Base-by-base conservation (phyloP, 2,888 invertebrate genomes). In the Lobophora halterata region DNA sequence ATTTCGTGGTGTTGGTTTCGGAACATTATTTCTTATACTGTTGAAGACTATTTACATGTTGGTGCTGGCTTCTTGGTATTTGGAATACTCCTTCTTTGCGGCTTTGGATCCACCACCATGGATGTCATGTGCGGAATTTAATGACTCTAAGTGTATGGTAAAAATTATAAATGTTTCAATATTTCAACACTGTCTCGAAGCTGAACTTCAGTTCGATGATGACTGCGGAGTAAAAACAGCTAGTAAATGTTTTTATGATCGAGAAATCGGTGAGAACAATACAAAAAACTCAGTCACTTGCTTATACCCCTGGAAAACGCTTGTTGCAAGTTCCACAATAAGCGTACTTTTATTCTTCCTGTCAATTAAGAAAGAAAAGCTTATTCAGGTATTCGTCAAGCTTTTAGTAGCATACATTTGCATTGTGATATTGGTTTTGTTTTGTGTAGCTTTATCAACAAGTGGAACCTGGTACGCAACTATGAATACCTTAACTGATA, bases 181-280 rank as follows among this genome's bases (percentile, higher is more conserved):
- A 42, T 85, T 79, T 47, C 83, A 86, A 65, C 77, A 79, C 43
- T 86, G 85, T 35, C 34, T 86, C 25, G 81, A 83, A 63, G 69
- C 79, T 14, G 74, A 77, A 57, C 39, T 47, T 5, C 44, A 81
- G 35, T 80, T 74, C 35, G 53, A 63, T n/a, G 66, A 67, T n/a
- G 79, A 81, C 37, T 82, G 83, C 13, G 79, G 78, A 2, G 73
- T 79, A 61, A 73, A 73, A 55, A 85, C 82, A 2, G 80, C 83
- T 2, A 81, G 80, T 43, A 60, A 61, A 31, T 75, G 63, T 32
- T 82, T 85, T 44, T 87, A 75, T 44, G 73, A 77, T 33, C 65
- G 63, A 16, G 76, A 76, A 65, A 81, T 86, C 33, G 79, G 79
- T 3, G 37, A 49, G 13, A 73, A 71, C 25, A 74, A 66, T 24